phyloP scores from a whole-genome alignment of 30 jellyfish, hydroid and myxozoan genomes.

The Hydra vulgaris region DNA sequence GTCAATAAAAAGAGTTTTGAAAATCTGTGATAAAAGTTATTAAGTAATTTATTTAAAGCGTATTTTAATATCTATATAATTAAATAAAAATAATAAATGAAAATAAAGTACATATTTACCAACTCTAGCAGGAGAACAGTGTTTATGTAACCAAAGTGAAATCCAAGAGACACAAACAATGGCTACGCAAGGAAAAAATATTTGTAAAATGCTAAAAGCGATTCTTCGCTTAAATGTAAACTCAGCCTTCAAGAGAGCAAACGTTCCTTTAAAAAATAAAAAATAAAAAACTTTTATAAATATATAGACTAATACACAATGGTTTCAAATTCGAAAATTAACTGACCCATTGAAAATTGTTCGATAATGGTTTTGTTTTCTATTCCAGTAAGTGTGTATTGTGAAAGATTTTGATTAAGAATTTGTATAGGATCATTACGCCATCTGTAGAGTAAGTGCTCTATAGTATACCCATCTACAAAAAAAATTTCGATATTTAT shows the following conservation, averaged over 20 bases:
- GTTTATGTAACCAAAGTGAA: conserved; percentile 72
- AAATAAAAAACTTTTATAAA: too few species aligned
- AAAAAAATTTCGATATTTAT: too few species aligned
- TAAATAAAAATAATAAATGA: neutral
- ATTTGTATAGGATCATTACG: conserved; percentile 34
- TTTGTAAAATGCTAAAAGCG: conserved; percentile 43
- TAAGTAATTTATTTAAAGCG: too few species aligned
- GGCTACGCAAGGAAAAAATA: conserved; percentile 69
- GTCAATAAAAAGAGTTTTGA: too few species aligned
- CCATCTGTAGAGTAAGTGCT: conserved; percentile 70
- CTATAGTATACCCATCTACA: conserved; percentile 66
- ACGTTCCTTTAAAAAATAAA: too few species aligned
- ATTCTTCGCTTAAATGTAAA: conserved; percentile 52
- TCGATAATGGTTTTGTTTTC: neutral
- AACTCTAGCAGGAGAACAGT: conserved; percentile 66
- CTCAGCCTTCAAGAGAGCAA: conserved; percentile 28
- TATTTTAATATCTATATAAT: too few species aligned
- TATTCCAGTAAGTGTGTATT: conserved; percentile 33
- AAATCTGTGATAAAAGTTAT: too few species aligned
- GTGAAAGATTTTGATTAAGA: conserved; percentile 44
- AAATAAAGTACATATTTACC: conserved; percentile 29
- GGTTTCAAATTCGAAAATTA: neutral
- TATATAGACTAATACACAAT: too few species aligned
- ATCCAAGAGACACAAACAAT: conserved; percentile 77
- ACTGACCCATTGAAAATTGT: neutral